Evolutionary conservation across 2,113 vertebrate species (phyloP), one percentile per base, ranked within the genome.

Genomic region (Malaclemys terrapin): DNA sequence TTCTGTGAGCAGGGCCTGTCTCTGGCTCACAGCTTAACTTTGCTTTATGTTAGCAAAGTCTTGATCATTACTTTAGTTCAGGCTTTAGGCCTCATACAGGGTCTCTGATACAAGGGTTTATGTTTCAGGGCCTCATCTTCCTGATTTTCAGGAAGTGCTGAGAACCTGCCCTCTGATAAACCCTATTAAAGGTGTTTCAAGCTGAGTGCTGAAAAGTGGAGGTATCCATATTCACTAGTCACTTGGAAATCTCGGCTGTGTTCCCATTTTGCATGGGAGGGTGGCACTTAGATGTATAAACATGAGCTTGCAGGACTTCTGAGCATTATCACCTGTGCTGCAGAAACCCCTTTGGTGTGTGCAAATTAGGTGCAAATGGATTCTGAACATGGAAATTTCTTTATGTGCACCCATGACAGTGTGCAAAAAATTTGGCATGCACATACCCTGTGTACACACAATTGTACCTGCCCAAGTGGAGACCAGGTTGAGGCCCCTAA

Each of bases 391-490:
- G 14, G 14, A 65, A 35, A 35, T 65, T 6, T 35, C 13, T 65
- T 65, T 65, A 65, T 35, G 29, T 65, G 59, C 59, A 35, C 29
- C 31, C 3, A 6, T n/a, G 16, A 69, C 8, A 17, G 31, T 38
- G n/a, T 38, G 19, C 65, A 72, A 72, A 38, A 69, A 8, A 4
- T 22, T 20, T 38, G 80, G 19, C n/a, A 38, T 3, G 24, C 25
- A 3, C 20, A 11, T 0, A 2, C 6, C 50, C 8, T 31, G 45
- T 78, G 24, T 45, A 13, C 42, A 27, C 24, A 47, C 24, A 25
- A 78, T 29, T 45, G 12, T 78, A 10, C 42, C 25, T 47, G 42
- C 11, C 24, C 75, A 78, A 47, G n/a, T 10, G 13, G 25, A 78
- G 25, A 27, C 25, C 12, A 78, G 42, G 24, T 27, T 27, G 11